A percentile compares a stretch with the other conserved stretches of the same genome.
Conservation (phyloP, 2,888 invertebrate genomes). For the Ferdinandea cuprea region DNA sequence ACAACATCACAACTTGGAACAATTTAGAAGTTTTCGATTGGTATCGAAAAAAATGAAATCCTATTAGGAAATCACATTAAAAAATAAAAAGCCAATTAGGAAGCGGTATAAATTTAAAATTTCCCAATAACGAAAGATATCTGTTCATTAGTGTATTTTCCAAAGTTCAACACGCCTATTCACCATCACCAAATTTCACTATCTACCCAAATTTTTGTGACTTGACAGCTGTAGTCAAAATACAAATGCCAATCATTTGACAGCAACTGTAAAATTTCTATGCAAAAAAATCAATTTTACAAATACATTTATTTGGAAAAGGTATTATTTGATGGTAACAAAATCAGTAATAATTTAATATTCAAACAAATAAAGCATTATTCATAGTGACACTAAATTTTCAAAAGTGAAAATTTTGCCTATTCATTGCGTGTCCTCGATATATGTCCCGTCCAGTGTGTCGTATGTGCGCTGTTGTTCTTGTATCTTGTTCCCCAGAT, state of each 20-base stretch:
- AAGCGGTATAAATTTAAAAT: no score
- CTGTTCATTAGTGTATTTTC: no score
- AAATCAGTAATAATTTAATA: neutral
- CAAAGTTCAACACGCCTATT: no score
- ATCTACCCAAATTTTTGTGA: no score
- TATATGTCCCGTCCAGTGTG: conserved; percentile 33
- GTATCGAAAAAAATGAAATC: no score
- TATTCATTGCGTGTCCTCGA: conserved; percentile 45
- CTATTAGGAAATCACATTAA: no score
- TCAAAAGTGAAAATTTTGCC: conserved; percentile 5
- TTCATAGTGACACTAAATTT: neutral
- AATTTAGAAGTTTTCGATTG: no score
- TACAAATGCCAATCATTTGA: conserved; percentile 57
- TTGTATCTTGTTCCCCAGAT: no score
- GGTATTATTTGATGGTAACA: conserved; percentile 21
- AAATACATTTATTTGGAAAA: conserved; percentile 56
- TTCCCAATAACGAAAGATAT: no score
- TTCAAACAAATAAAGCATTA: neutral
- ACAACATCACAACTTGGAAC: no score
- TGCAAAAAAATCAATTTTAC: conserved; percentile 70
- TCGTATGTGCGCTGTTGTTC: conserved; percentile 18
- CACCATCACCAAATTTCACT: no score
- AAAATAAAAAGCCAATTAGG: no score
- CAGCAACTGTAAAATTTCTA: conserved; percentile 52
- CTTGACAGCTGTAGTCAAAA: conserved; percentile 27